These are phyloP conservation scores for Bubalus kerabau DNA, from an alignment of 2,113 vertebrate species.

Conservation along the genomic window DNA sequence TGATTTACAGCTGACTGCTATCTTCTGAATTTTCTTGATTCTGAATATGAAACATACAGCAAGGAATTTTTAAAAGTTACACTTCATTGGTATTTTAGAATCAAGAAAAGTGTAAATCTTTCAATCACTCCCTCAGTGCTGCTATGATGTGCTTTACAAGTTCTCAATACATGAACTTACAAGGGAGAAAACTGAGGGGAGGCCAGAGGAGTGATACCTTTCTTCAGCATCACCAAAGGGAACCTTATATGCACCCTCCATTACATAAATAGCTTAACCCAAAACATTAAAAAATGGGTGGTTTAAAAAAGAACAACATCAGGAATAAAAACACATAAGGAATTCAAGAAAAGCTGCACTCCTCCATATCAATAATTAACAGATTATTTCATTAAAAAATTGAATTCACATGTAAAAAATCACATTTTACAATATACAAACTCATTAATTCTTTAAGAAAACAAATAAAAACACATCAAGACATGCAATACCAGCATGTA, in stretches of 20 bases:
- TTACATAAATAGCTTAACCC: constrained; percentile 64
- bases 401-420: constrained; percentile 90
- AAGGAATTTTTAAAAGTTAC: constrained; percentile 38
- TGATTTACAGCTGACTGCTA: background rate
- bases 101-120: constrained; percentile 56
- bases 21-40: background rate
- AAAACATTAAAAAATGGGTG: constrained; percentile 65
- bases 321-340: constrained; percentile 57
- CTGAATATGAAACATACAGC: constrained; percentile 9
- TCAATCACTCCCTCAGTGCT: constrained; percentile 13
- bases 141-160: constrained; percentile 37
- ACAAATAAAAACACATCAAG: constrained; percentile 89
- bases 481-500: constrained; percentile 93
- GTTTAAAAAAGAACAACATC: constrained; percentile 67
- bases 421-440: constrained; percentile 94
- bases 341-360: constrained; percentile 77
- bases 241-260: constrained; percentile 57
- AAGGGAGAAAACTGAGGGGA: constrained; percentile 45
- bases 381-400: constrained; percentile 82
- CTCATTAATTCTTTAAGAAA: constrained; percentile 90
- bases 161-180: background rate
- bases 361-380: constrained; percentile 75
- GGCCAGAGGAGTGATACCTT: constrained; percentile 60
- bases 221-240: constrained; percentile 67
- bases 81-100: constrained; percentile 39